phyloP scores from a whole-genome alignment of 92 coral and sea anemone genomes.

The Palythoa caribaeorum region DNA sequence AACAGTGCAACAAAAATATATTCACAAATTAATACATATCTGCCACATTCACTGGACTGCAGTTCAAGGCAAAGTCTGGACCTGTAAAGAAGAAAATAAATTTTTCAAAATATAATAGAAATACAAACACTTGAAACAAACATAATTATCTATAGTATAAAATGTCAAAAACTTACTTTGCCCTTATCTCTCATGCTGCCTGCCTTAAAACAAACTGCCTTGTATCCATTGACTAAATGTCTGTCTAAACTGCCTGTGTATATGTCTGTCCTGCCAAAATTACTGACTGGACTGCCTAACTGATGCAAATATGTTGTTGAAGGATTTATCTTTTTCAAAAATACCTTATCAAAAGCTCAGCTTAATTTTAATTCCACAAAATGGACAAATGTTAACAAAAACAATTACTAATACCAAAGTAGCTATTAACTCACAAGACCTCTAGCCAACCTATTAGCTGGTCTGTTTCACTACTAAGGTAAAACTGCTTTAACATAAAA shows the following conservation, averaged over 20 bases:
- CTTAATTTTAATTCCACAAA: not conserved
- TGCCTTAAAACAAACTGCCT: not conserved
- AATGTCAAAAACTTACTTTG: too few relatives aligned
- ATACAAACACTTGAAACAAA: not conserved
- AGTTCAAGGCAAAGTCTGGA: not conserved
- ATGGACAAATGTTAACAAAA: not conserved
- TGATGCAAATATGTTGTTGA: slow-evolving; percentile 1
- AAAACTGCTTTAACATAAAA: slow-evolving; percentile 20
- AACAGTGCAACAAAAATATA: not conserved
- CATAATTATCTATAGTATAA: not conserved
- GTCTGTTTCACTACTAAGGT: slow-evolving; percentile 41
- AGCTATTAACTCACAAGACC: slow-evolving; percentile 45
- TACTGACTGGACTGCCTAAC: not conserved
- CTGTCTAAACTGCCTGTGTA: not conserved
- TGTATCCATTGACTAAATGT: not conserved
- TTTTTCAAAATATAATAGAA: not conserved
- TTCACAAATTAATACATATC: not conserved
- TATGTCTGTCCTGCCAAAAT: too few relatives aligned
- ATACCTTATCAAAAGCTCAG: not conserved
- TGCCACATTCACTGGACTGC: not conserved
- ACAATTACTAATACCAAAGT: not conserved
- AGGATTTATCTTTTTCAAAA: not conserved
- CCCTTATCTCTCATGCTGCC: not conserved
- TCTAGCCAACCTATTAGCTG: slow-evolving; percentile 39
- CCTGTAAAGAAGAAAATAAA: not conserved